Evolutionary conservation across 2,888 invertebrate species (phyloP), one percentile per base, ranked within the genome.

Genomic region (Acanthosepion esculentum): DNA sequence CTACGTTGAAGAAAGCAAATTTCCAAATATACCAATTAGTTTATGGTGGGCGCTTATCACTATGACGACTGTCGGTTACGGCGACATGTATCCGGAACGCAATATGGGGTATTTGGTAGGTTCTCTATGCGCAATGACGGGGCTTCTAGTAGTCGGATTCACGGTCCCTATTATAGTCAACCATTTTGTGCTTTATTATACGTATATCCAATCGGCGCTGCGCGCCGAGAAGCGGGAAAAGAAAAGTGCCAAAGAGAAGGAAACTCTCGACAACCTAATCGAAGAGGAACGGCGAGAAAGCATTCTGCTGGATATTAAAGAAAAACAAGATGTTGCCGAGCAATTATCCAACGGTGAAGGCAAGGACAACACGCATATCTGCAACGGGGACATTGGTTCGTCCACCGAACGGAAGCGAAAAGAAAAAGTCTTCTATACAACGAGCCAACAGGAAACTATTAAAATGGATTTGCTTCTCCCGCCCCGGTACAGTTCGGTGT

Each of bases 51-150:
- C 97, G 2, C 94, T 97, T 5, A 96, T 97, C 55, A 97, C 97
- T 95, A 97, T 97, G 97, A 97, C 97, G 91, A 97, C 97, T 0
- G 97, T 97, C 15, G 97, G 97, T 0, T 97, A 97, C 95, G 97
- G 97, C 0, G 97, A 97, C 94, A 96, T 97, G 96, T 96, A 96
- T 50, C 97, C 97, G 0, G 95, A 93, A 12, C 96, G 96, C 15
- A 91, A 94, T 7, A 94, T 95, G 48, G 97, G 97, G 0, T 96
- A 96, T 94, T 26, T 97, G n/a, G 95, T 97, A 26, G 97, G 97
- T 2, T 96, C 97, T 0, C 93, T 96, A 0, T 96, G 96, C 29
- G 96, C 97, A 12, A 94, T 97, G 94, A 95, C 96, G 18, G 97
- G 97, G 1, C 96, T 97, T 0, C 95, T 97, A 0, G 95, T 96